Base-by-base conservation (phyloP, 2,113 vertebrate genomes). In the Saguinus midas region DNA sequence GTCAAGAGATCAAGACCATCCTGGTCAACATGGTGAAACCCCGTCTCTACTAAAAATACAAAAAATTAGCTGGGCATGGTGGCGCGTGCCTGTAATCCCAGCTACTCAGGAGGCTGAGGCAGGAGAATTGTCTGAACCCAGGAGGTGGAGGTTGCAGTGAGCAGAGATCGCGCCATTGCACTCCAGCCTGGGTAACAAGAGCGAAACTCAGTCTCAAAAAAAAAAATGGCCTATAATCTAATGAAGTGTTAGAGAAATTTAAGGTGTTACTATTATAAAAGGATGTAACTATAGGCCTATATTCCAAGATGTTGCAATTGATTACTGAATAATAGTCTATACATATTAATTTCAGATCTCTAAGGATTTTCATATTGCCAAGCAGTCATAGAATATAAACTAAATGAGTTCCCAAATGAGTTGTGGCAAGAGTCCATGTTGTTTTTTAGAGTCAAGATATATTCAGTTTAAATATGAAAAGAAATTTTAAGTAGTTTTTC, bases 381-480 rank as follows among this genome's bases (percentile, higher is more conserved):
- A 75, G 35, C 45, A 91, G 66, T 58, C 37, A 82, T 13, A 66
- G 37, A 84, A 43, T 68, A 37, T 90, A 78, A 96, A 89, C 21
- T 50, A 78, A 66, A 27, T 72, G 23, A 79, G 23, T 76, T 94
- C 58, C 43, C 35, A 66, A 76, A 88, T 72, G 13, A 68, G 2
- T 66, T 92, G 23, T 90, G 55, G 18, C 37, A 87, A 94, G n/a
- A 16, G 27, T 45, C 37, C 23, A 37, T 57, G n/a, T 85, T 57
- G 55, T 57, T 57, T 57, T 57, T 57, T 57, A 55, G 72, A 87
- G n/a, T 90, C 9, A 87, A 92, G 17, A 90, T 57, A 64, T 17
- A 94, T 64, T 83, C 90, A 45, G 32, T 82, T 75, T 87, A 92
- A 90, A 72, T 52, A 76, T 88, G 13, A 90, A 79, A 82, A 14